Evolutionary conservation across 2,113 vertebrate species (phyloP), one percentile per base, ranked within the genome.

Genomic region (Nansenia antarctica): DNA sequence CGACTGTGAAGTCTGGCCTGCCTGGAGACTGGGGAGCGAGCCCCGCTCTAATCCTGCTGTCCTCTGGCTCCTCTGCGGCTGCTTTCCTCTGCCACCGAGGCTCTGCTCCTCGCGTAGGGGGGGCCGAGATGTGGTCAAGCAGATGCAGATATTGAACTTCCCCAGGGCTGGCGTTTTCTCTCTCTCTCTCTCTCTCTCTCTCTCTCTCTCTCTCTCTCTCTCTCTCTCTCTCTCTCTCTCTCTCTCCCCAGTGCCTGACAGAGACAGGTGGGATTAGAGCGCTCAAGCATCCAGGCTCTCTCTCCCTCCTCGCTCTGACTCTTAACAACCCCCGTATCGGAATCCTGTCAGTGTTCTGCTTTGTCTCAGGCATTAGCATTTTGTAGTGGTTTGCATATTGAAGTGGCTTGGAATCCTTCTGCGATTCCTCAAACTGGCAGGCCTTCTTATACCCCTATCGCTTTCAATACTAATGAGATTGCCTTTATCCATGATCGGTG

Each of bases 321-420:
- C 82, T 81, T 85, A 83, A 88, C 80, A 89, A 86, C 79, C 73
- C 73, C 59, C 69, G 62, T 88, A 85, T 90, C 76, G 87, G 87
- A 90, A 86, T 91, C 77, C 87, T 86, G 85, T 89, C 87, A 86
- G 77, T 74, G 37, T 73, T 63, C 30, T 65, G 79, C 74, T 91
- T 87, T 87, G 73, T 83, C 61, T 86, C 69, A 63, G 31, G 65
- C 81, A 85, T 91, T 90, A 85, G 80, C 84, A 87, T 91, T 90
- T 87, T 82, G 80, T 89, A 87, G 84, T 85, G 86, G 79, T 83
- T 78, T 86, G 85, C 82, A 77, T 84, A 74, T 80, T 73, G 77
- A 86, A 88, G 68, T n/a, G 76, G 72, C 78, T 86, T 59, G 59
- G 73, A 79, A 55, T 79, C 53, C 77, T 83, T 74, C 72, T 82